Conservation (phyloP, 2,113 vertebrate genomes). For the Cyprinodon tularosa region DNA sequence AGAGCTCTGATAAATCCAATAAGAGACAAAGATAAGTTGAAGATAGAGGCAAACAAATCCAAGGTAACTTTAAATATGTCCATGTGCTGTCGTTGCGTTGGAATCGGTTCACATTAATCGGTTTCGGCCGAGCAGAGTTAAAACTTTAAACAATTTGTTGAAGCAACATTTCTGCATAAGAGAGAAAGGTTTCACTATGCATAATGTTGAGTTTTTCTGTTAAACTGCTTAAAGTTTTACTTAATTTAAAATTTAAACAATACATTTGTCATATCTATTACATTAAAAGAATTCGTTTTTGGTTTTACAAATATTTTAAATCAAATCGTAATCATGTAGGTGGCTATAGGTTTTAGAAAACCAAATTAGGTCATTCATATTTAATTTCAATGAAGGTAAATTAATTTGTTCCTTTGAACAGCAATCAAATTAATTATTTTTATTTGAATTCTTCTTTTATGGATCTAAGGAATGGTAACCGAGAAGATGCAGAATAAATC, state of each 20-base stretch:
- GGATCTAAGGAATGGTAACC: not conserved
- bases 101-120: conserved; percentile 23
- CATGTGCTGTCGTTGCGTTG: conserved; percentile 28
- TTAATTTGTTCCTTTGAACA: not conserved
- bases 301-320: not conserved
- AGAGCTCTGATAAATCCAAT: conserved; percentile 49
- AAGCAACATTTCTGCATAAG: not conserved
- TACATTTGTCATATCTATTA: not conserved
- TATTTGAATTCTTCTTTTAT: not conserved
- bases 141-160: not conserved
- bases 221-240: not conserved
- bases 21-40: conserved; percentile 36
- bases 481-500: not conserved
- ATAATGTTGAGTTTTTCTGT: not conserved
- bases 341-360: not conserved
- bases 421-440: not conserved
- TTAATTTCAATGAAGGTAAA: not conserved
- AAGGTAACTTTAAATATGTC: conserved; percentile 34
- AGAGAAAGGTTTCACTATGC: not conserved
- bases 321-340: not conserved
- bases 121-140: conserved; percentile 34
- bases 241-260: not conserved
- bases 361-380: not conserved
- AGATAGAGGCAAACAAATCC: conserved; percentile 22
- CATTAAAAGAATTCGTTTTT: not conserved